These are phyloP conservation scores for Neosilurus hyrtlii DNA, from an alignment of 2,797 vertebrate genomes.

Conservation along the genomic window DNA sequence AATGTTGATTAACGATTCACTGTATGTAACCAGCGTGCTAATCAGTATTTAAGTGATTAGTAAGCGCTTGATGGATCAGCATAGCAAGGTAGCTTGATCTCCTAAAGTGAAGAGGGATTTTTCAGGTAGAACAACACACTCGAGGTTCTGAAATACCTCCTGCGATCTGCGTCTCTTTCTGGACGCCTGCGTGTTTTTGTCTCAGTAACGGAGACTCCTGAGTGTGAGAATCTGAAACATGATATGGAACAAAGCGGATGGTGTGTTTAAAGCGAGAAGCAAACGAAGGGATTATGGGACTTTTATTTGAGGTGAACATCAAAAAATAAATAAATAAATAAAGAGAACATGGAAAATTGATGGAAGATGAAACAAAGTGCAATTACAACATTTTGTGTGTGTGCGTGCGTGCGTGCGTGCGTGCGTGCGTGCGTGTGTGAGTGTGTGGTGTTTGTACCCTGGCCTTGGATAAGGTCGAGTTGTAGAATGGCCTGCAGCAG, in stretches of 20 bases:
- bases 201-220: slow-evolving; percentile 72
- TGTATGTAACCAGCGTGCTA: neutral
- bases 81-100: slow-evolving; percentile 15
- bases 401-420: slow-evolving; percentile 2
- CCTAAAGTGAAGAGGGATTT: slow-evolving; percentile 12
- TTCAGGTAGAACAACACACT: slow-evolving; percentile 43
- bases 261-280: slow-evolving; percentile 27
- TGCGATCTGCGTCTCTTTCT: slow-evolving; percentile 66
- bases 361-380: neutral
- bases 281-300: slow-evolving; percentile 20
- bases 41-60: neutral
- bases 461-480: slow-evolving; percentile 95
- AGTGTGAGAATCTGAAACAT: slow-evolving; percentile 77
- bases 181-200: slow-evolving; percentile 71
- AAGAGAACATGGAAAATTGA: neutral
- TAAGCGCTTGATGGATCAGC: neutral
- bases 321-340: neutral
- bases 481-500: slow-evolving; percentile 92
- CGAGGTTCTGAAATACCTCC: slow-evolving; percentile 74
- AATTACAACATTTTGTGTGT: neutral
- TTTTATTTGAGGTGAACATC: neutral
- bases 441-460: slow-evolving; percentile 74
- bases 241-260: slow-evolving; percentile 58
- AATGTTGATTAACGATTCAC: too few relatives aligned
- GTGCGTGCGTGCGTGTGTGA: slow-evolving; percentile 28